A percentile compares a stretch with the other conserved stretches of the same genome.
phyloP scores from a whole-genome alignment of 2,113 vertebrate genomes.

The Phrynosoma platyrhinos region DNA sequence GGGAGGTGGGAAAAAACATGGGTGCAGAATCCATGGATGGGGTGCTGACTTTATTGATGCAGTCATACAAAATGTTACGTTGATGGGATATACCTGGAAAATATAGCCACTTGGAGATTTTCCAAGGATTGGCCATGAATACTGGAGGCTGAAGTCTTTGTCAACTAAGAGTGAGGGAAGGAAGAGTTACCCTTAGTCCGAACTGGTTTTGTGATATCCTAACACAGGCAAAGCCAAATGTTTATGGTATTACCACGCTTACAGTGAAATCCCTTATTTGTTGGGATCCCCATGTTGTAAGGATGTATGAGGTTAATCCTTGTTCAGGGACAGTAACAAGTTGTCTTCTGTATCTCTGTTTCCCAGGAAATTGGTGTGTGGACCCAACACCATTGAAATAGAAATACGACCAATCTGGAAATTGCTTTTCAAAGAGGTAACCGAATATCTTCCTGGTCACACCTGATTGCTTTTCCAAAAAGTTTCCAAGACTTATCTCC shows the following conservation, averaged over 20 bases:
- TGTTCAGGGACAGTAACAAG: neutral
- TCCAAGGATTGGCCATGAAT: neutral
- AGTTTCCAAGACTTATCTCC: neutral
- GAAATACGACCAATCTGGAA: slow-evolving; percentile 79
- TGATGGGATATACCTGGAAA: no score
- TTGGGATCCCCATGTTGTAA: neutral
- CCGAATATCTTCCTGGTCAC: neutral
- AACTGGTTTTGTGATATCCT: neutral
- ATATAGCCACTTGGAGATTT: neutral
- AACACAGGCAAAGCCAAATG: rapidly evolving
- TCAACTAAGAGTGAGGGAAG: neutral
- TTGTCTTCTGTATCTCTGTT: slow-evolving; percentile 5
- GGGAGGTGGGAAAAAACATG: no score
- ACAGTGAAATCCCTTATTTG: neutral
- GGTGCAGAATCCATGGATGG: no score
- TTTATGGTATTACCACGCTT: neutral
- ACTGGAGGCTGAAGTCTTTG: neutral
- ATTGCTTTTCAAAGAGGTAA: slow-evolving; percentile 78
- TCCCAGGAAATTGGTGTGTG: slow-evolving; percentile 74
- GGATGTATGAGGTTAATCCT: neutral
- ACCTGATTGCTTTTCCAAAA: neutral
- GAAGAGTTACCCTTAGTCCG: neutral
- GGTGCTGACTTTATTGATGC: no score
- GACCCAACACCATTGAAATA: slow-evolving; percentile 76
- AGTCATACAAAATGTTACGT: no score